A percentile compares a stretch with the other conserved stretches of the same genome.
Evolutionary conservation across 2,797 vertebrate species (phyloP).

Genomic region (Silurus lanzhouensis): DNA sequence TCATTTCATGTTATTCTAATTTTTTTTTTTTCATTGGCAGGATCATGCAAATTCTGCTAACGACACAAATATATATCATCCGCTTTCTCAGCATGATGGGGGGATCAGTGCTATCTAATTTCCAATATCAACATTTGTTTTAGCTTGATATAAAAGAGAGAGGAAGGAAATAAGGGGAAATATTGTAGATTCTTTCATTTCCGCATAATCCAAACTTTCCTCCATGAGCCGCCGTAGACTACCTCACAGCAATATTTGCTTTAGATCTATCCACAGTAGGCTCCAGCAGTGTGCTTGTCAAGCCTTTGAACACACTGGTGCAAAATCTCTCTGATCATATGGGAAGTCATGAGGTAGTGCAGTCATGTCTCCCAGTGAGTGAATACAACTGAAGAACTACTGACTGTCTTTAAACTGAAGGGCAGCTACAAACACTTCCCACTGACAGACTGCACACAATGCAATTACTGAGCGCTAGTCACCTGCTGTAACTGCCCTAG

Average conservation of each 20-base stretch:
- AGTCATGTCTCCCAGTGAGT: slow-evolving; percentile 44
- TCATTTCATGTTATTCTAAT: not conserved
- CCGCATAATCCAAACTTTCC: slow-evolving; percentile 47
- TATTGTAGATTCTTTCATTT: slow-evolving; percentile 61
- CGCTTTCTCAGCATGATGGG: slow-evolving; percentile 53
- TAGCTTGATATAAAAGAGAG: slow-evolving; percentile 57
- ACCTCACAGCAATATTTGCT: slow-evolving; percentile 60
- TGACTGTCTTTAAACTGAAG: slow-evolving; percentile 44
- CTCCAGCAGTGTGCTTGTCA: slow-evolving; percentile 42
- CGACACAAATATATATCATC: slow-evolving; percentile 57
- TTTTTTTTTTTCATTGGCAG: slow-evolving; percentile 41
- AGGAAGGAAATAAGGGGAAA: slow-evolving; percentile 58
- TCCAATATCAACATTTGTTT: slow-evolving; percentile 63
- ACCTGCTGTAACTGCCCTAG: slow-evolving; percentile 38
- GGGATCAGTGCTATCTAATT: slow-evolving; percentile 54
- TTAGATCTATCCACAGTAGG: slow-evolving; percentile 56
- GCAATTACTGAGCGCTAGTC: slow-evolving; percentile 31
- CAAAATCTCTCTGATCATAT: slow-evolving; percentile 59
- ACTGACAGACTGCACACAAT: slow-evolving; percentile 17
- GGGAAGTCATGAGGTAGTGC: slow-evolving; percentile 38
- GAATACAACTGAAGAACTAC: slow-evolving; percentile 44
- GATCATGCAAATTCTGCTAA: slow-evolving; percentile 48
- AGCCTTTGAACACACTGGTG: slow-evolving; percentile 58
- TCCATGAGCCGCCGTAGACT: slow-evolving; percentile 44
- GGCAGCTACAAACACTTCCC: slow-evolving; percentile 41